These are phyloP conservation scores for Myathropa florea DNA, from an alignment of 2,888 invertebrate genomes.

Conservation along the genomic window DNA sequence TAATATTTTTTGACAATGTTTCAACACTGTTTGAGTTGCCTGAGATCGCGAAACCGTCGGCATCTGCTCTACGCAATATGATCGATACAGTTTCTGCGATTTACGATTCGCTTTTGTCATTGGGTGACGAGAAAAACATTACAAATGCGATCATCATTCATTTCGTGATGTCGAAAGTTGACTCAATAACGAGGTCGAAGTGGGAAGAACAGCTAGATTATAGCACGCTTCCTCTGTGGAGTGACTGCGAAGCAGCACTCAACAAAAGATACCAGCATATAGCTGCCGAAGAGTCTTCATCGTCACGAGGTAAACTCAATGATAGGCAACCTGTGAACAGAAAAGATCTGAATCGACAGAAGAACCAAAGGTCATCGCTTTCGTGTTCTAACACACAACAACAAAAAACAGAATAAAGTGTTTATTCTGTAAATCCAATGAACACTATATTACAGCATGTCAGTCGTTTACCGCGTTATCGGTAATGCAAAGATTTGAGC, in stretches of 20 bases:
- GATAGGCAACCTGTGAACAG: background rate
- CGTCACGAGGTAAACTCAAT: background rate
- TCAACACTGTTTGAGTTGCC: slow-evolving; percentile 58
- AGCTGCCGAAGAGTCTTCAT: background rate
- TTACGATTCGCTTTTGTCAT: slow-evolving; percentile 47
- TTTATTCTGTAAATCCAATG: background rate
- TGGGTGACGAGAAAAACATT: slow-evolving; percentile 54
- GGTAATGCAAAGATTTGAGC: slow-evolving; percentile 22
- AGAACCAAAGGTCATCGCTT: background rate
- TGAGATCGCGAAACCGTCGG: slow-evolving; percentile 44
- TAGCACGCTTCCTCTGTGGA: slow-evolving; percentile 49
- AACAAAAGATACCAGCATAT: slow-evolving; percentile 6
- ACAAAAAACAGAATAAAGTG: slow-evolving; percentile 4
- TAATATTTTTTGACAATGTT: slow-evolving; percentile 61
- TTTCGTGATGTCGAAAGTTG: slow-evolving; percentile 50
- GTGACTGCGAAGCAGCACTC: slow-evolving; percentile 46
- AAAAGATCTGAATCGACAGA: background rate
- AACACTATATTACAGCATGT: background rate
- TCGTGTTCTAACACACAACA: background rate
- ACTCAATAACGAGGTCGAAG: slow-evolving; percentile 23
- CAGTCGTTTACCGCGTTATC: background rate
- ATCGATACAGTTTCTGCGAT: slow-evolving; percentile 55
- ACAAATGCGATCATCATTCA: slow-evolving; percentile 57
- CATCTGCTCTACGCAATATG: slow-evolving; percentile 51
- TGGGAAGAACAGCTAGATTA: slow-evolving; percentile 48